phyloP scores from a whole-genome alignment of 2,797 vertebrate genomes.

The Rhinoraja longicauda region DNA sequence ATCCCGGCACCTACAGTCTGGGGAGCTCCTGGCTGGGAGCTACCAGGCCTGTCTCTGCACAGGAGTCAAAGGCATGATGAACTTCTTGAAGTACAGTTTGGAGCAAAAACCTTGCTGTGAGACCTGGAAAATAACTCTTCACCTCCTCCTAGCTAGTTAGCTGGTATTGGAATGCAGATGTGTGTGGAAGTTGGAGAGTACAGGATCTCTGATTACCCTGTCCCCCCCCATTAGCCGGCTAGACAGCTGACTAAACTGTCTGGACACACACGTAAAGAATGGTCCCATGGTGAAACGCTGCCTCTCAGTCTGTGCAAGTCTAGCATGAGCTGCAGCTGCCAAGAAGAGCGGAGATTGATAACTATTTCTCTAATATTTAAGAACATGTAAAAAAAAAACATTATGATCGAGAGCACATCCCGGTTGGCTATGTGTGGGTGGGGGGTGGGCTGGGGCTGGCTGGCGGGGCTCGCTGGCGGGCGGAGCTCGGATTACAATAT shows the following conservation, averaged over 20 bases:
- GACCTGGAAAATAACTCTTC: not conserved
- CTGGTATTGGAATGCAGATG: not conserved
- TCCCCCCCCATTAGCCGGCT: not conserved
- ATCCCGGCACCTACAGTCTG: not conserved
- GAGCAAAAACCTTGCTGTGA: not conserved
- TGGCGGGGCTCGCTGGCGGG: not conserved
- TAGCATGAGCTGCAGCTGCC: not conserved
- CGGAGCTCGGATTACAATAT: not conserved
- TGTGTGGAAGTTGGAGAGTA: not conserved
- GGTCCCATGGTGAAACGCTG: not conserved
- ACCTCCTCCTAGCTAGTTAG: not conserved
- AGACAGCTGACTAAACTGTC: not conserved
- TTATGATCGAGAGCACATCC: not conserved
- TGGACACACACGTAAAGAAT: not conserved
- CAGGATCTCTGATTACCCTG: not conserved
- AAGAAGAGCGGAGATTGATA: not conserved
- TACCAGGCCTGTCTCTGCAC: constrained; percentile 6
- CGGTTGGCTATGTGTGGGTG: not conserved
- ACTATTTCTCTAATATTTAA: not conserved
- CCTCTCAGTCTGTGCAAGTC: not conserved
- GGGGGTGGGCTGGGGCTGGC: not conserved
- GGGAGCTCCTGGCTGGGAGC: not conserved
- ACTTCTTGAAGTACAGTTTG: not conserved
- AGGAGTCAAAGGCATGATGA: not conserved
- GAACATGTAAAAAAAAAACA: not conserved